Conservation (phyloP, 1,140 invertebrate genomes). For the Brachionus paranguensis region DNA sequence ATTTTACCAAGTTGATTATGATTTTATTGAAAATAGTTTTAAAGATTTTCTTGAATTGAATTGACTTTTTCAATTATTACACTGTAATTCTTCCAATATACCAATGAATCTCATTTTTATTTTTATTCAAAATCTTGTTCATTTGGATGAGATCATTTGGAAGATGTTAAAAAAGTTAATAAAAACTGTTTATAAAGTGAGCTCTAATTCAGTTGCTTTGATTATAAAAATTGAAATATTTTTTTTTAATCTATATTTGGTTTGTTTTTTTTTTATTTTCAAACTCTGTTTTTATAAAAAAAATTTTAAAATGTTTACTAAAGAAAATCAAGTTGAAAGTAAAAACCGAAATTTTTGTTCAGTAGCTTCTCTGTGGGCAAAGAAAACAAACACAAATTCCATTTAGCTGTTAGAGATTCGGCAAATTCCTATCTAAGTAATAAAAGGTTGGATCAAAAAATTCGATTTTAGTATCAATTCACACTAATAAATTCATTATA, state of each 20-base stretch:
- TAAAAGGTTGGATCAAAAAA: not conserved
- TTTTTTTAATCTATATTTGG: not conserved
- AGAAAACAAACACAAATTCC: not conserved
- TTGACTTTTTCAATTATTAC: too few species aligned
- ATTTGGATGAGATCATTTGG: too few species aligned
- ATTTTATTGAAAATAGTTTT: too few species aligned
- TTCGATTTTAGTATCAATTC: not conserved
- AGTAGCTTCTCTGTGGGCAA: not conserved
- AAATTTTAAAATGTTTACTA: not conserved
- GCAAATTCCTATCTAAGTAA: not conserved
- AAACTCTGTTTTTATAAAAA: not conserved
- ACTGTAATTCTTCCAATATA: too few species aligned
- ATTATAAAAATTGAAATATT: too few species aligned
- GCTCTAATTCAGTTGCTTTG: too few species aligned
- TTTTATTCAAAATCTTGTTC: too few species aligned
- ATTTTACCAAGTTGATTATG: too few species aligned
- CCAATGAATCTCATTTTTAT: too few species aligned
- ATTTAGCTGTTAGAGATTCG: not conserved
- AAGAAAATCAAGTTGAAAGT: not conserved
- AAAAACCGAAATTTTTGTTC: not conserved
- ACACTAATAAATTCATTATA: not conserved
- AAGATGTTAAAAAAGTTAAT: too few species aligned
- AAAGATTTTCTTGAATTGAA: too few species aligned
- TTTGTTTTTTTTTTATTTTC: not conserved
- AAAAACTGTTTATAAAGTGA: too few species aligned